A percentile compares a stretch with the other conserved stretches of the same genome.
phyloP scores from a whole-genome alignment of 2,113 vertebrate species.

The Oryzias javanicus region DNA sequence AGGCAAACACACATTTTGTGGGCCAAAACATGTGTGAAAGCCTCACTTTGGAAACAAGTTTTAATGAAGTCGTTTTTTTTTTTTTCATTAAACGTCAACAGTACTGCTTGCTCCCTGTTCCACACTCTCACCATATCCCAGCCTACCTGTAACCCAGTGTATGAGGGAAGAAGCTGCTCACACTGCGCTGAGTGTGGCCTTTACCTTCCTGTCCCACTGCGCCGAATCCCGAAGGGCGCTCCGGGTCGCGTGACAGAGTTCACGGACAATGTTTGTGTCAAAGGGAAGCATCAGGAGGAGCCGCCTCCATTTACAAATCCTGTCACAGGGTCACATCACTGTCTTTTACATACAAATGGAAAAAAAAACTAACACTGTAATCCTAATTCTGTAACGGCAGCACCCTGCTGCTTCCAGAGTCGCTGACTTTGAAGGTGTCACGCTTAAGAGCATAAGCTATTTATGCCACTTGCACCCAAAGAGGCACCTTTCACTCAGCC shows the following conservation, averaged over 20 bases:
- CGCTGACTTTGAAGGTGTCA: constrained; percentile 9
- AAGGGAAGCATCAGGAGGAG: constrained; percentile 8
- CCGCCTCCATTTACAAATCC: constrained; percentile 21
- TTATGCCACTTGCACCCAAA: not conserved
- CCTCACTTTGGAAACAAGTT: no score
- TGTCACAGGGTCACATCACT: constrained; percentile 8
- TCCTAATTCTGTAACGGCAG: not conserved
- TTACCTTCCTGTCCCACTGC: constrained; percentile 38
- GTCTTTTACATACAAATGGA: not conserved
- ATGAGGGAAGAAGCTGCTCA: constrained; percentile 28
- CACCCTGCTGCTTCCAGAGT: constrained; percentile 6
- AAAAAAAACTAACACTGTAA: constrained; percentile 5
- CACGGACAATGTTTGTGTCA: constrained; percentile 44
- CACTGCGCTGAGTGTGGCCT: constrained; percentile 49
- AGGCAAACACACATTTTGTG: not conserved
- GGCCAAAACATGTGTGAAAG: no score
- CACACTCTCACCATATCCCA: constrained; percentile 38
- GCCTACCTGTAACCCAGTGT: constrained; percentile 23
- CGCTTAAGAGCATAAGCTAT: constrained; percentile 16
- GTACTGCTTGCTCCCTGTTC: constrained; percentile 37
- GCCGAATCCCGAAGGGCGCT: constrained; percentile 33
- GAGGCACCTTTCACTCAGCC: not conserved
- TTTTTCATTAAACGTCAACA: constrained; percentile 11
- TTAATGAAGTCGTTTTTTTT: no score
- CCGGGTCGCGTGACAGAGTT: constrained; percentile 46